Evolutionary conservation across 2,888 invertebrate species (phyloP).

Genomic region (Drosophila crucigera): DNA sequence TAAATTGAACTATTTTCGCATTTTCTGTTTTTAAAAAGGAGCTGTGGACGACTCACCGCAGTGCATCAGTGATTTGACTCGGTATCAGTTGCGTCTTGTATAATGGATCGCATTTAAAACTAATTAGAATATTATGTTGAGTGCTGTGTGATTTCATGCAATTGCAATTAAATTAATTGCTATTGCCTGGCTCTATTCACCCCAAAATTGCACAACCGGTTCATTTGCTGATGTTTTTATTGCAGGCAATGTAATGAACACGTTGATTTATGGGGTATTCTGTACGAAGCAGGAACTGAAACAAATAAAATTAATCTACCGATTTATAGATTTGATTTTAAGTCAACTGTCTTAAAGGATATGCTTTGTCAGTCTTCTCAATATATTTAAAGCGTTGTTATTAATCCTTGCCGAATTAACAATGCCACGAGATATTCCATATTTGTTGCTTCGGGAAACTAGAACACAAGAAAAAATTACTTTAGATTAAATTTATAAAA

Average conservation of each 20-base stretch:
- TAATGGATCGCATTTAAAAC: constrained; percentile 64
- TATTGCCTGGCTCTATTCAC: constrained; percentile 39
- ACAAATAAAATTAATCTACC: background rate
- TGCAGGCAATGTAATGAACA: constrained; percentile 28
- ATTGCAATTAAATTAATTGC: constrained; percentile 72
- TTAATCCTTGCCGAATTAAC: background rate
- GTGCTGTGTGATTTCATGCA: constrained; percentile 66
- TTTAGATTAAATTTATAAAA: background rate
- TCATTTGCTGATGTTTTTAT: constrained; percentile 21
- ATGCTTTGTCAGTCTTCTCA: background rate
- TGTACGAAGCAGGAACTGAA: background rate
- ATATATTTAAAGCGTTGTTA: background rate
- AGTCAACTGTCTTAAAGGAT: background rate
- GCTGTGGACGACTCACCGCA: constrained; percentile 17
- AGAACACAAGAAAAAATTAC: background rate
- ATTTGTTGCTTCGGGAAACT: background rate
- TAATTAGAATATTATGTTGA: constrained; percentile 73
- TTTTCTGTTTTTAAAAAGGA: constrained; percentile 31
- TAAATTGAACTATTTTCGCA: constrained; percentile 64
- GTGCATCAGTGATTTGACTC: constrained; percentile 49
- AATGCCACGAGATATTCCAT: background rate
- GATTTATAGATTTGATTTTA: background rate
- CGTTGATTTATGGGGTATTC: constrained; percentile 1
- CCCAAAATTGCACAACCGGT: constrained; percentile 52
- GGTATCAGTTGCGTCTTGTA: constrained; percentile 41